Base-by-base conservation (phyloP, 2,113 vertebrate genomes). In the Trachemys scripta region DNA sequence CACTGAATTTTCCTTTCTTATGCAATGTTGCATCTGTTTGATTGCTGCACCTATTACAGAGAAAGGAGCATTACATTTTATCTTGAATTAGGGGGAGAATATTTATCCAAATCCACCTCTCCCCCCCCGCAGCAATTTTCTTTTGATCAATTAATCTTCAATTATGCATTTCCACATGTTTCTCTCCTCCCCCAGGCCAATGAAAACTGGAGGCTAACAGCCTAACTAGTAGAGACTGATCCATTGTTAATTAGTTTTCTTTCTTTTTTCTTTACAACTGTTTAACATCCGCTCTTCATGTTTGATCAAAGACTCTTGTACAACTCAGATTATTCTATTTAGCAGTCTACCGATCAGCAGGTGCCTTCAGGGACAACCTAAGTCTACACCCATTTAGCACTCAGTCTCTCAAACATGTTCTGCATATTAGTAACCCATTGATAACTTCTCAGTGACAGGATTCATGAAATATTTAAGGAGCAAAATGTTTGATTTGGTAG, bases 291-390 rank as follows among this genome's bases (percentile, higher is more conserved):
- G 72, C 78, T 93, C 35, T 80, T 92, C 19, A 0, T 62, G 90
- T 94, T 93, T 90, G 92, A 97, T 94, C 96, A 89, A 69, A 96
- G 91, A 57, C 56, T 69, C 2, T 0, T 27, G 53, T 17, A 86
- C 65, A 80, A 38, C 85, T 82, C 38, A 1, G 86, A 59, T 94
- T 91, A 35, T 42, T 84, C 49, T 85, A 10, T 65, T 83, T 91
- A 69, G 85, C 88, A 94, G 75, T 54, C 85, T 27, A 31, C 80
- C 31, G 82, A 96, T 94, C 86, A 94, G 88, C 62, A 89, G 0
- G 51, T 82, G 91, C 86, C 93, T 78, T 25, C 80, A 87, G 96
- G 90, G 96, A 90, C 84, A 56, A 5, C 14, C 0, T 16, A 29
- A 29, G 24, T 90, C 62, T 38, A 49, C 50, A 54, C 38, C 50